phyloP scores from a whole-genome alignment of 2,888 invertebrate species.

The Myopa tessellatipennis region DNA sequence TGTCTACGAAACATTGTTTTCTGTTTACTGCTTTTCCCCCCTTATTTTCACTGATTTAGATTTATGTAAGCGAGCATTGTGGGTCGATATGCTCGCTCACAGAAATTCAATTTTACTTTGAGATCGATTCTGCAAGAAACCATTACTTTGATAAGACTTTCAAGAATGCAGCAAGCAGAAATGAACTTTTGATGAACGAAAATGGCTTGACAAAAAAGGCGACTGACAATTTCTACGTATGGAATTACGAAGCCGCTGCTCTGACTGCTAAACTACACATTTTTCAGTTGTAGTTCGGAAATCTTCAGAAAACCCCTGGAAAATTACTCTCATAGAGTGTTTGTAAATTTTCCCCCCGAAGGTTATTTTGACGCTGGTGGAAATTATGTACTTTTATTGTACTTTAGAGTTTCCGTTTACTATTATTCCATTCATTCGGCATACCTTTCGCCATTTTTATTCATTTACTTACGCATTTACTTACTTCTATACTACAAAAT shows the following conservation, averaged over 20 bases:
- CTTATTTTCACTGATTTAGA: conserved; percentile 23
- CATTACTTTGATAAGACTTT: conserved; percentile 64
- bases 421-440: too few species aligned
- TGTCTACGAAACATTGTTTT: neutral
- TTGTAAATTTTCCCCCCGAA: too few species aligned
- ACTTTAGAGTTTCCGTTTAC: too few species aligned
- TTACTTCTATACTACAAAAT: too few species aligned
- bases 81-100: conserved; percentile 60
- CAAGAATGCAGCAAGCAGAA: conserved; percentile 29
- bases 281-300: too few species aligned
- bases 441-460: too few species aligned
- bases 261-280: neutral
- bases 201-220: conserved; percentile 46
- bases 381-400: too few species aligned
- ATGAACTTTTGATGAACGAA: conserved; percentile 4
- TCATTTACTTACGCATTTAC: too few species aligned
- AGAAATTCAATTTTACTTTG: conserved; percentile 66
- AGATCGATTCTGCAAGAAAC: conserved; percentile 61
- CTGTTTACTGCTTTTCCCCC: neutral
- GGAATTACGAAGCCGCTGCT: conserved; percentile 43
- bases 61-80: conserved; percentile 65
- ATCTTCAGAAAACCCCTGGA: too few species aligned
- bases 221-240: conserved; percentile 56
- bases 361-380: too few species aligned
- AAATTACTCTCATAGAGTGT: too few species aligned